phyloP scores from a whole-genome alignment of 2,113 vertebrate genomes.

The Tor tambroides region DNA sequence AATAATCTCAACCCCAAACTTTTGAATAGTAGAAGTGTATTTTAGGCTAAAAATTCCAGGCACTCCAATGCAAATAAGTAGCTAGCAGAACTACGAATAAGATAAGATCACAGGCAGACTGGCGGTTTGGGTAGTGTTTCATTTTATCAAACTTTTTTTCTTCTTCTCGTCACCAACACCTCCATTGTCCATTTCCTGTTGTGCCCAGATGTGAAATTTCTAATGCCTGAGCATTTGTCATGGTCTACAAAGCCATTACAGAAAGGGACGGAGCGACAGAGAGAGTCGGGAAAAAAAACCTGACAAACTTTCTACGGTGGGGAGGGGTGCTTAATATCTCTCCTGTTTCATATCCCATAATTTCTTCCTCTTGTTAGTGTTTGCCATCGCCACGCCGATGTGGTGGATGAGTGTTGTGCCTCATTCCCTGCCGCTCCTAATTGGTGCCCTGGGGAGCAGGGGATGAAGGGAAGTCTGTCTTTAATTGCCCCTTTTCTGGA shows the following conservation, averaged over 20 bases:
- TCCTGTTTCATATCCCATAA: constrained; percentile 63
- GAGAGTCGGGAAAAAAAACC: constrained; percentile 17
- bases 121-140: neutral
- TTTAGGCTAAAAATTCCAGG: neutral
- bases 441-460: constrained; percentile 59
- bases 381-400: constrained; percentile 54
- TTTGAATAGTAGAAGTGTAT: neutral
- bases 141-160: constrained; percentile 74
- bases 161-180: constrained; percentile 69
- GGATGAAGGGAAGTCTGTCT: constrained; percentile 60
- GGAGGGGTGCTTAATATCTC: constrained; percentile 44
- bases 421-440: constrained; percentile 63
- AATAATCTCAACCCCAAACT: neutral
- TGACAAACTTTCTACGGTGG: constrained; percentile 56
- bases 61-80: neutral
- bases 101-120: neutral
- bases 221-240: constrained; percentile 81
- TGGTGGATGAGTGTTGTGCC: constrained; percentile 60
- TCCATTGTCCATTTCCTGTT: constrained; percentile 79
- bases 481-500: constrained; percentile 64
- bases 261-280: constrained; percentile 57
- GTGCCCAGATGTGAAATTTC: constrained; percentile 80
- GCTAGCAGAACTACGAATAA: neutral
- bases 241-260: constrained; percentile 77
- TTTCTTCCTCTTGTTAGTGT: constrained; percentile 63